A percentile compares a stretch with the other conserved stretches of the same genome.
These are phyloP conservation scores for Trypoxylon attenuatum DNA, from an alignment of 2,888 invertebrate genomes.

Conservation along the genomic window DNA sequence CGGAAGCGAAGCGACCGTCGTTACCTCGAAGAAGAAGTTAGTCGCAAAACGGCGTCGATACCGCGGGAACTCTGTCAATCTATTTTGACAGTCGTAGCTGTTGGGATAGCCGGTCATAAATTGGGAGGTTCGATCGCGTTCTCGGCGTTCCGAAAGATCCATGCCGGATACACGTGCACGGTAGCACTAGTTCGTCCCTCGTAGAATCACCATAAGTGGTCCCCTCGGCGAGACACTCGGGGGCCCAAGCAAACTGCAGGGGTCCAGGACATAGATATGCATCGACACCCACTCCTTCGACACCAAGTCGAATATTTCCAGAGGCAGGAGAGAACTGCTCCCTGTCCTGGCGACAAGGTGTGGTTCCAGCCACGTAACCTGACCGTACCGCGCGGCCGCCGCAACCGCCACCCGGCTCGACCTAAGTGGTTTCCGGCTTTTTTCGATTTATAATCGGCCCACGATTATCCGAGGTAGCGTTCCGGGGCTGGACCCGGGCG, in stretches of 20 bases:
- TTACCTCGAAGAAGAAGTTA: conserved; percentile 6
- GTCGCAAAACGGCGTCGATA: conserved; percentile 27
- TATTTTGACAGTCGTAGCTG: conserved; percentile 14
- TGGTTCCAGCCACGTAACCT: conserved; percentile 45
- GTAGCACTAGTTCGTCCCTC: conserved; percentile 54
- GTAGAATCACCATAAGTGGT: conserved; percentile 53
- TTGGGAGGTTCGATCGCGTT: conserved; percentile 46
- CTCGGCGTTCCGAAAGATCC: conserved; percentile 37
- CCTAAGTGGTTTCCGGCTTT: conserved; percentile 57
- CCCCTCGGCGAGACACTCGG: conserved; percentile 46
- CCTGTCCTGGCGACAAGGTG: conserved; percentile 50
- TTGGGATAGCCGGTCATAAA: conserved; percentile 20
- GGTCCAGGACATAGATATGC: conserved; percentile 56
- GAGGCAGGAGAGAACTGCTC: conserved; percentile 26
- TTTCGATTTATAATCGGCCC: conserved; percentile 57
- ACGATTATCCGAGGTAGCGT: conserved; percentile 55
- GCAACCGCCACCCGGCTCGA: conserved; percentile 27
- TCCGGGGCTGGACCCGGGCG: conserved; percentile 52
- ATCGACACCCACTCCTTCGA: conserved; percentile 55
- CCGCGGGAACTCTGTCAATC: conserved; percentile 35
- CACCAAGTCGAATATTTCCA: conserved; percentile 45
- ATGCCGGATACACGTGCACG: conserved; percentile 49
- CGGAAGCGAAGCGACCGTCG: conserved; percentile 11
- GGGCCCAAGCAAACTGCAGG: conserved; percentile 48
- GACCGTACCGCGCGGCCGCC: conserved; percentile 21